Percentiles rank a stretch among this genome's conserved stretches.
These are phyloP conservation scores for Fregata magnificens DNA, from an alignment of 2,113 vertebrate genomes.

Conservation along the genomic window DNA sequence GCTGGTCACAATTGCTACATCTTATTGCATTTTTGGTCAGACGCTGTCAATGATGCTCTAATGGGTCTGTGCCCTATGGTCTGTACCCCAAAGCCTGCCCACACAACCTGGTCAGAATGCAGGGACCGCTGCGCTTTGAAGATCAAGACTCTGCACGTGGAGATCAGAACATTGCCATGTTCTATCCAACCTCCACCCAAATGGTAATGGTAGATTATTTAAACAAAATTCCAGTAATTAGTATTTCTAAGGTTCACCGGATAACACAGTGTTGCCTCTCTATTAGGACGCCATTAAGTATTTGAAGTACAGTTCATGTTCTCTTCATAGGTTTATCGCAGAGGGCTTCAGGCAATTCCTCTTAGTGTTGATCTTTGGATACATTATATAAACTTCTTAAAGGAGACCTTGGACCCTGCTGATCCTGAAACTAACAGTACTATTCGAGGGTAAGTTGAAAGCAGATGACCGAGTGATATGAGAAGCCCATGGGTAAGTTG, in stretches of 20 bases:
- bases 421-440: slow-evolving; percentile 87
- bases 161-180: slow-evolving; percentile 91
- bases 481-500: slow-evolving; percentile 78
- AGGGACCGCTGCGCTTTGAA: slow-evolving; percentile 87
- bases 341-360: slow-evolving; percentile 96
- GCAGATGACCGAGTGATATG: accelerated
- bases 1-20: slow-evolving; percentile 85
- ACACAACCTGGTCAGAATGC: slow-evolving; percentile 88
- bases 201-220: slow-evolving; percentile 92
- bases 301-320: slow-evolving; percentile 75
- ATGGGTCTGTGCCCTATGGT: slow-evolving; percentile 91
- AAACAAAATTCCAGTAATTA: slow-evolving; percentile 86
- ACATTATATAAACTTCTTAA: slow-evolving; percentile 95
- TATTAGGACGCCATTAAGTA: slow-evolving; percentile 67
- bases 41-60: slow-evolving; percentile 89
- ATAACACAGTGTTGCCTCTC: slow-evolving; percentile 84
- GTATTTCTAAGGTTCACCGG: slow-evolving; percentile 85
- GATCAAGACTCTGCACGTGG: slow-evolving; percentile 89
- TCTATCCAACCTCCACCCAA: slow-evolving; percentile 89
- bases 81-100: slow-evolving; percentile 89
- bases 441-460: slow-evolving; percentile 87
- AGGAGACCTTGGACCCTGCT: slow-evolving; percentile 88
- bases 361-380: slow-evolving; percentile 99
- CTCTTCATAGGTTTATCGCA: slow-evolving; percentile 90
- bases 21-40: slow-evolving; percentile 90